phyloP scores from a whole-genome alignment of 2,113 vertebrate genomes.

The Xenopus tropicalis region UCB_Xtro_10.0 CM004446.2:78712501-78713000 shows the following conservation, averaged over 20 bases:
- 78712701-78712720: no score
- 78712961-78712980: background rate
- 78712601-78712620: no score
- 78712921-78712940: slow-evolving; percentile 93
- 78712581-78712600: no score
- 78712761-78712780: slow-evolving; percentile 98
- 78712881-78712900: slow-evolving; percentile 95
- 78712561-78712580: no score
- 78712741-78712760: slow-evolving; percentile 99
- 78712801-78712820: slow-evolving; percentile 97
- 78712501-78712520: no score
- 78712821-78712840: slow-evolving; percentile 96
- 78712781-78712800: slow-evolving; percentile 99
- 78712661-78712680: no score
- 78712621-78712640: no score
- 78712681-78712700: no score
- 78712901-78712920: slow-evolving; percentile 96
- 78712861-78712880: slow-evolving; percentile 97
- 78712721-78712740: background rate
- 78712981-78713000: background rate
- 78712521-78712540: no score
- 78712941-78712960: slow-evolving; percentile 94
- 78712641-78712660: no score
- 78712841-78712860: slow-evolving; percentile 98
- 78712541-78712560: no score